phyloP scores from a whole-genome alignment of 1,140 invertebrate genomes.

The Zaprionus davidi region DNA sequence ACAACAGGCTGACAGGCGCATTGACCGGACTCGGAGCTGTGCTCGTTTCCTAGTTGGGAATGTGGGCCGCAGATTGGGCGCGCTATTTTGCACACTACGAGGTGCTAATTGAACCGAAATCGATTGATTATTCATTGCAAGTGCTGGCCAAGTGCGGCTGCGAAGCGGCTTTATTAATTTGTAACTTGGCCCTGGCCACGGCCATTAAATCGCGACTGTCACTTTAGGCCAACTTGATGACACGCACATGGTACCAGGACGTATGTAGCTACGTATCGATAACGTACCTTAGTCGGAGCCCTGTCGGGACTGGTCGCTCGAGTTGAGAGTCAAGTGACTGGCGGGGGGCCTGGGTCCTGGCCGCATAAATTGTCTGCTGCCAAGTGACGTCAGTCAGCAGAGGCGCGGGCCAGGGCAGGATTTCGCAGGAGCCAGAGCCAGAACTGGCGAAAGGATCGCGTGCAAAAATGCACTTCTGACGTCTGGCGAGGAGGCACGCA shows the following conservation, averaged over 20 bases:
- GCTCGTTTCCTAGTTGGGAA: not conserved
- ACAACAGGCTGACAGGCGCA: slow-evolving; percentile 69
- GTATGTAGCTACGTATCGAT: slow-evolving; percentile 42
- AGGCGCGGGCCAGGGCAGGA: slow-evolving; percentile 40
- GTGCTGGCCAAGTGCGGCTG: slow-evolving; percentile 23
- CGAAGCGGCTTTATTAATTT: slow-evolving; percentile 56
- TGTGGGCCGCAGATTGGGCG: slow-evolving; percentile 48
- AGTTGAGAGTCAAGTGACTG: slow-evolving; percentile 1
- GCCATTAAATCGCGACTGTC: slow-evolving; percentile 84
- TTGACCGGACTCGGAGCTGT: slow-evolving; percentile 30
- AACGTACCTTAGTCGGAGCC: slow-evolving; percentile 15
- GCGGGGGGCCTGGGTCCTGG: slow-evolving; percentile 43
- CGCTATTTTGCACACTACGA: slow-evolving; percentile 82
- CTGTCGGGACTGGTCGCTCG: not conserved
- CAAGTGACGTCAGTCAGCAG: slow-evolving; percentile 78
- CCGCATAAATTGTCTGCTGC: slow-evolving; percentile 80
- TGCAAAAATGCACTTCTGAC: slow-evolving; percentile 79
- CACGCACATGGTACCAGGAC: slow-evolving; percentile 69
- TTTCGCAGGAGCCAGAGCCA: slow-evolving; percentile 55
- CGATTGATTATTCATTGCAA: slow-evolving; percentile 79
- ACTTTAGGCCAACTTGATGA: slow-evolving; percentile 84
- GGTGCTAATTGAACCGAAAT: slow-evolving; percentile 82
- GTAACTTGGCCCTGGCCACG: slow-evolving; percentile 68
- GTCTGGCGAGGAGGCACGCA: slow-evolving; percentile 38
- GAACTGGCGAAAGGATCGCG: slow-evolving; percentile 63